Evolutionary conservation across 2,888 invertebrate genomes (phyloP), one percentile per base, ranked within the genome.

Genomic region (Nomada ferruginata): DNA sequence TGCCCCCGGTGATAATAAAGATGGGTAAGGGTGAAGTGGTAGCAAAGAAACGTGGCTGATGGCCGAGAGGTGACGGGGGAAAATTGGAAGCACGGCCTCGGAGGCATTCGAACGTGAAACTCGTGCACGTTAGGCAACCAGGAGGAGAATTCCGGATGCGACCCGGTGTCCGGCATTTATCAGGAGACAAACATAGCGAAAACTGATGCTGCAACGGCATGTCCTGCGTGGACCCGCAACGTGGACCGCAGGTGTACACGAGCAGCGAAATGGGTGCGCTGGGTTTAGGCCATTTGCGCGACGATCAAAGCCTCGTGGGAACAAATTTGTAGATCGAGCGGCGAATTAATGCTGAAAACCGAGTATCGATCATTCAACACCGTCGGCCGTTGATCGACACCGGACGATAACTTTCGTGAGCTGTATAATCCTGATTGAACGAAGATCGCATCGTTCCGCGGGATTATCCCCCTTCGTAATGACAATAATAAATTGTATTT

Each of bases 141-240:
- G 26, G 26, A 10, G 47, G 15, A 47, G 55, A 69, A 57, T 44
- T 69, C 47, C 57, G 29, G 53, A 59, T 78, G 68, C 15, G 55
- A 55, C 18, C 20, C 36, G 15, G 3, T 29, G 57, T 2, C 15
- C 42, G 70, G 69, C 84, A 86, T 84, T 86, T 82, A 76, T 85
- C 87, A 76, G 83, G 85, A 70, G 79, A 68, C 75, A 77, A 83
- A 78, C 85, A 76, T 59, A 55, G 73, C 59, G 83, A 77, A 87
- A 87, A 85, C 83, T 85, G 81, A 81, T 70, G 61, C 69, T 59
- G 65, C 65, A 44, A 7, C 9, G 55, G 57, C 11, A 57, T 66
- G 57, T 18, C 68, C 53, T 76, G 57, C 53, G 61, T 57, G 71
- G 55, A 64, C 60, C 68, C 60, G 68, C 70, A 57, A 63, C 3